These are phyloP conservation scores for Drosophila conformis DNA, from an alignment of 2,888 invertebrate species.

Conservation along the genomic window DNA sequence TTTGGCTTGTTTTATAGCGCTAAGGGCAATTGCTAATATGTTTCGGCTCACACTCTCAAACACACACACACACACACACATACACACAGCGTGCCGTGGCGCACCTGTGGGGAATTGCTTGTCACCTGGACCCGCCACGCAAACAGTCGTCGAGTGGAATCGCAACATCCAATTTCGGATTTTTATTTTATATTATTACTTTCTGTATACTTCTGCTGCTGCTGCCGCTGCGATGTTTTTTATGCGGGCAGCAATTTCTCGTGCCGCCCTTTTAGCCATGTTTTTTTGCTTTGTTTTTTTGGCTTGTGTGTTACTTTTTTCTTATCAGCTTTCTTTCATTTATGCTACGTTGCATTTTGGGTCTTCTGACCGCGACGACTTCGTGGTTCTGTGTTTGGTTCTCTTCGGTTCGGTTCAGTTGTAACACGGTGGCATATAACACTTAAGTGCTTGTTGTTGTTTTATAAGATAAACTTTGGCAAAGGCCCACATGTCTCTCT, in stretches of 20 bases:
- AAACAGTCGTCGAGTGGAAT: slow-evolving; percentile 25
- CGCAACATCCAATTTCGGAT: slow-evolving; percentile 74
- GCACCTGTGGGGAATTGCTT: slow-evolving; percentile 76
- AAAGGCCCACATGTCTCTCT: slow-evolving; percentile 62
- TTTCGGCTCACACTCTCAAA: slow-evolving; percentile 17
- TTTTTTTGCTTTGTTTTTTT: slow-evolving; percentile 2
- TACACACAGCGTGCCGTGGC: slow-evolving; percentile 18
- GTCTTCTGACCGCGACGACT: slow-evolving; percentile 35
- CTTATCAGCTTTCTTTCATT: slow-evolving; percentile 79
- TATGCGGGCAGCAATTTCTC: slow-evolving; percentile 72
- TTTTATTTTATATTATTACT: slow-evolving; percentile 42
- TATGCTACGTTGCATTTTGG: slow-evolving; percentile 73
- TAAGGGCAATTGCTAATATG: slow-evolving; percentile 77
- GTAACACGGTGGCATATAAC: slow-evolving; percentile 80
- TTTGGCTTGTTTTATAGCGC: slow-evolving; percentile 65
- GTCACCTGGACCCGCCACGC: slow-evolving; percentile 67
- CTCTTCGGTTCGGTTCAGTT: slow-evolving; percentile 46
- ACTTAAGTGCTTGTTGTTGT: slow-evolving; percentile 80
- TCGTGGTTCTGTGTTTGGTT: slow-evolving; percentile 1
- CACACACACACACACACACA: not conserved
- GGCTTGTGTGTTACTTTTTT: slow-evolving; percentile 34
- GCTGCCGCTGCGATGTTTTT: slow-evolving; percentile 26
- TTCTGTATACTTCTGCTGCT: slow-evolving; percentile 10
- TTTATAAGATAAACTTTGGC: slow-evolving; percentile 76
- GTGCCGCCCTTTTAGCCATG: slow-evolving; percentile 43